Evolutionary conservation across 2,888 invertebrate species (phyloP).

Genomic region (Trachelus stipa): DNA sequence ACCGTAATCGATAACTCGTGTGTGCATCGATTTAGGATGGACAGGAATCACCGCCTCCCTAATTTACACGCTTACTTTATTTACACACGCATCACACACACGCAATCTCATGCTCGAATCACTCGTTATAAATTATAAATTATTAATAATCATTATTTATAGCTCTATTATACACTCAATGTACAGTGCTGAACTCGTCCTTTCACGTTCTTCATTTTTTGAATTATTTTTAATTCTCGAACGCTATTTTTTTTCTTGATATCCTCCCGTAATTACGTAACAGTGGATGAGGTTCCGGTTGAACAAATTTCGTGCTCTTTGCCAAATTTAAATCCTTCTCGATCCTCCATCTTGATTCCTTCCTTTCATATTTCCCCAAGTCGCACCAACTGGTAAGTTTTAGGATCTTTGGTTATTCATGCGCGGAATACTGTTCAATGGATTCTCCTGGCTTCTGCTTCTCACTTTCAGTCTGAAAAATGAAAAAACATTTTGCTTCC

Average conservation of each 20-base stretch:
- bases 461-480: slow-evolving; percentile 39
- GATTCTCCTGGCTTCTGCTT: slow-evolving; percentile 30
- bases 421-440: slow-evolving; percentile 59
- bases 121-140: slow-evolving; percentile 38
- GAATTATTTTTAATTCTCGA: neutral
- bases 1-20: neutral
- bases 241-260: neutral
- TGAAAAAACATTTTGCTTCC: slow-evolving; percentile 3
- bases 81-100: slow-evolving; percentile 29
- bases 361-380: slow-evolving; percentile 11
- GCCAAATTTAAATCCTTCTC: neutral
- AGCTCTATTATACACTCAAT: slow-evolving; percentile 42
- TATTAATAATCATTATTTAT: slow-evolving; percentile 28
- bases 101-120: slow-evolving; percentile 23
- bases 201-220: slow-evolving; percentile 17
- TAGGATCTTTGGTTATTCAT: slow-evolving; percentile 61
- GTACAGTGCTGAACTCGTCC: slow-evolving; percentile 35
- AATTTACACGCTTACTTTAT: slow-evolving; percentile 27
- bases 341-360: neutral
- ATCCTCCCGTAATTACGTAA: neutral
- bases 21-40: neutral
- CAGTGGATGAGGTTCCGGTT: neutral
- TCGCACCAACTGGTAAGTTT: slow-evolving; percentile 36
- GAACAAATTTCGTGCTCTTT: neutral
- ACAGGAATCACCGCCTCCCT: neutral